These are phyloP conservation scores for Scaptomyza graminum DNA, from an alignment of 1,140 invertebrate species.

Conservation along the genomic window DNA sequence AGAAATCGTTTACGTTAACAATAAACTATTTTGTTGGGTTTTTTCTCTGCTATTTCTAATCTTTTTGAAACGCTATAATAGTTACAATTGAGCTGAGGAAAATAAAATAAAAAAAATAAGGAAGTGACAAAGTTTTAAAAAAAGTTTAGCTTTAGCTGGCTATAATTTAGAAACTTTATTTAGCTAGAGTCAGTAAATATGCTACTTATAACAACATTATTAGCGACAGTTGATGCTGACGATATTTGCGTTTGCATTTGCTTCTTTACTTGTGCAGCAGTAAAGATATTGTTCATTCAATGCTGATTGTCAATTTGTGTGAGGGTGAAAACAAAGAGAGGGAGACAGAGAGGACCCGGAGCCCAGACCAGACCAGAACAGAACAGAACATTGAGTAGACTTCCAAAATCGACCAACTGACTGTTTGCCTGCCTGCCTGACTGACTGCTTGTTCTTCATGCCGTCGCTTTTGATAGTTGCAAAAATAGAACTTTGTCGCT, in stretches of 20 bases:
- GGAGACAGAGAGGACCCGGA: not conserved
- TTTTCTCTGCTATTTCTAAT: constrained; percentile 17
- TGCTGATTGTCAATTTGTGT: constrained; percentile 68
- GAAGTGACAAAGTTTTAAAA: constrained; percentile 18
- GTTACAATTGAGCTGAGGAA: constrained; percentile 2
- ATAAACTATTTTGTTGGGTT: constrained; percentile 15
- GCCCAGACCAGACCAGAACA: not conserved
- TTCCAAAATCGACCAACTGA: constrained; percentile 34
- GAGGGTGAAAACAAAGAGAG: not conserved
- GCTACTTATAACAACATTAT: constrained; percentile 44
- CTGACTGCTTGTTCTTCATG: constrained; percentile 49
- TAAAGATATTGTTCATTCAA: constrained; percentile 50
- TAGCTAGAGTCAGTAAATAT: constrained; percentile 47
- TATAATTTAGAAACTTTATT: constrained; percentile 39
- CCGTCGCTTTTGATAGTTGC: constrained; percentile 64
- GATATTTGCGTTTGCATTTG: constrained; percentile 14
- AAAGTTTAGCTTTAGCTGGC: constrained; percentile 14
- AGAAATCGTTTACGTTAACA: constrained; percentile 12
- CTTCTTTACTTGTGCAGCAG: constrained; percentile 15
- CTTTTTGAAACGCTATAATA: constrained; percentile 21
- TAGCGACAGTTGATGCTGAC: constrained; percentile 12
- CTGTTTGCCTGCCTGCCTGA: constrained; percentile 22
- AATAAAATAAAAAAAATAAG: not conserved
- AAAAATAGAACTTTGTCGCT: constrained; percentile 82
- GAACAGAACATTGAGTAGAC: constrained; percentile 6